These are phyloP conservation scores for Acrocephalus kingi DNA, from an alignment of 2,113 vertebrate species.

Conservation along the genomic window DNA sequence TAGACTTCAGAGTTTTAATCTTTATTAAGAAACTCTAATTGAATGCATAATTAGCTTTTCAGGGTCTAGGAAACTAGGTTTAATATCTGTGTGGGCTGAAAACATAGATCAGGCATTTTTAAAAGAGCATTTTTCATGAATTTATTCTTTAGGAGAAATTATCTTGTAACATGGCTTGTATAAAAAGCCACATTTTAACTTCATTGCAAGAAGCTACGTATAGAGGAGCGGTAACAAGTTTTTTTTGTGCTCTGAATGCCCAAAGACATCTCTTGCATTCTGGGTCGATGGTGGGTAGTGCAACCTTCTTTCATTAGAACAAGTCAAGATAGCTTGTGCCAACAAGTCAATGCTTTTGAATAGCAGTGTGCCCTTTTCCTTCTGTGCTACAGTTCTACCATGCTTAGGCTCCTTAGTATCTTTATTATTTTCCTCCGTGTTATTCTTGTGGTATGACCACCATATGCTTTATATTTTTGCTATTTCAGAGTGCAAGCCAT, in stretches of 20 bases:
- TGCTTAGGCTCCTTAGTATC: background rate
- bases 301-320: slow-evolving; percentile 31
- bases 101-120: slow-evolving; percentile 77
- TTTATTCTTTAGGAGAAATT: slow-evolving; percentile 70
- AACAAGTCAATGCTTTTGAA: background rate
- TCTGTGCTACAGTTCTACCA: background rate
- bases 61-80: slow-evolving; percentile 82
- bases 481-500: background rate
- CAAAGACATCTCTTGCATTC: background rate
- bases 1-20: slow-evolving; percentile 88
- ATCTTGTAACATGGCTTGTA: slow-evolving; percentile 38
- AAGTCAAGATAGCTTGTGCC: background rate
- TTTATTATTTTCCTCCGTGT: background rate
- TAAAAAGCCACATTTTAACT: slow-evolving; percentile 46
- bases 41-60: slow-evolving; percentile 85
- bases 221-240: background rate
- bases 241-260: background rate
- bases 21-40: slow-evolving; percentile 86
- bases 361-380: background rate
- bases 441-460: background rate
- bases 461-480: background rate
- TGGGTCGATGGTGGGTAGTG: background rate
- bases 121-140: slow-evolving; percentile 61
- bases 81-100: slow-evolving; percentile 79
- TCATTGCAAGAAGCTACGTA: background rate